Evolutionary conservation across 2,797 vertebrate genomes (phyloP).

Genomic region (Sphenopsis melanotis): DNA sequence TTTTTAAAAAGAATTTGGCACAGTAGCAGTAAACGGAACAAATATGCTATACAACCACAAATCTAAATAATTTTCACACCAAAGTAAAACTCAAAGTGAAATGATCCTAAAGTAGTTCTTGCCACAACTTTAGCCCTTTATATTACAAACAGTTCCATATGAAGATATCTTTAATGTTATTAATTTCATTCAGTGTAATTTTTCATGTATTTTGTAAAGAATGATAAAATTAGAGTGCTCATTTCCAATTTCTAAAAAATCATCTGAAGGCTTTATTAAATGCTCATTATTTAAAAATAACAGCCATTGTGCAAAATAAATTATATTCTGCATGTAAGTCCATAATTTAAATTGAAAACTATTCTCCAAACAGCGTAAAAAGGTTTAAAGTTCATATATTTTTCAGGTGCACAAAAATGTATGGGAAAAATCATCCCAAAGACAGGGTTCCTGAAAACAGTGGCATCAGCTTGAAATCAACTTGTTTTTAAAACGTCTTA

Average conservation of each 20-base stretch:
- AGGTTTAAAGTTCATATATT: not conserved
- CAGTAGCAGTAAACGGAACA: not conserved
- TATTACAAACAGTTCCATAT: not conserved
- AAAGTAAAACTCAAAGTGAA: not conserved
- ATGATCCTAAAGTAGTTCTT: not conserved
- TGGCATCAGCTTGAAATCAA: not conserved
- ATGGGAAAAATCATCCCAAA: not conserved
- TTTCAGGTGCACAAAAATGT: not conserved
- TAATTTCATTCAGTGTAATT: not conserved
- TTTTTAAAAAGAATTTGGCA: not conserved
- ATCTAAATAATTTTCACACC: not conserved
- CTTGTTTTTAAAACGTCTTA: not conserved
- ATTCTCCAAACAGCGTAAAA: not conserved
- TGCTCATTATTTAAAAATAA: not conserved
- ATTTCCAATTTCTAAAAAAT: not conserved
- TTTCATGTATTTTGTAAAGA: not conserved
- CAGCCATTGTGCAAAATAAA: not conserved
- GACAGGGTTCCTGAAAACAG: not conserved
- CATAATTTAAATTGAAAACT: not conserved
- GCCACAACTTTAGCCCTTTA: not conserved
- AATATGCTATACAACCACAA: not conserved
- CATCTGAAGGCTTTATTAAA: not conserved
- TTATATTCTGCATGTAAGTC: not conserved
- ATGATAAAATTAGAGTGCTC: not conserved
- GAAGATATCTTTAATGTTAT: not conserved